Percentiles rank a stretch among this genome's conserved stretches.
Conservation (phyloP, 2,113 vertebrate species). For the Condylura cristata region DNA sequence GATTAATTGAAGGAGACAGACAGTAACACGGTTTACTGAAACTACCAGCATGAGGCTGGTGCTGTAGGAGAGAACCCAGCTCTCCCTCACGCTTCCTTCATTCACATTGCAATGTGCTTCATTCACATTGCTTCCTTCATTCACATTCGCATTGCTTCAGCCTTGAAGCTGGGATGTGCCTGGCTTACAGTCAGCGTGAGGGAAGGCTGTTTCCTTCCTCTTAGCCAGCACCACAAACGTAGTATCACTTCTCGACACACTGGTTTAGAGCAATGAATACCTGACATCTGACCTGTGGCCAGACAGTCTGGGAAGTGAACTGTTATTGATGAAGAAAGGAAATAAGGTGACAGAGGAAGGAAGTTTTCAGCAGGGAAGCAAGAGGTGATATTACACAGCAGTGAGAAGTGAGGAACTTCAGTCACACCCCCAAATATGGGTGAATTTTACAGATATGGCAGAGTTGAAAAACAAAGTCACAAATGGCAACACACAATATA, state of each 20-base stretch:
- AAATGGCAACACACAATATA: neutral
- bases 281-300: neutral
- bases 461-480: neutral
- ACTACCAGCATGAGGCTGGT: neutral
- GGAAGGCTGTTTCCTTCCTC: neutral
- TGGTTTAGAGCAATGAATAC: neutral
- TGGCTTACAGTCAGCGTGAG: neutral
- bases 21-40: neutral
- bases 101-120: neutral
- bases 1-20: neutral
- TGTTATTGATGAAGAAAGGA: neutral
- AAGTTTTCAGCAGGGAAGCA: neutral
- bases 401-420: neutral
- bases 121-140: too few species aligned
- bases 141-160: neutral
- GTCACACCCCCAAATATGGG: neutral
- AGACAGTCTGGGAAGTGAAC: neutral
- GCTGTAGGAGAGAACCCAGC: accelerated
- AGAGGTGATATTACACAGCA: too few species aligned
- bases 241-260: neutral
- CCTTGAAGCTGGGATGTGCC: neutral
- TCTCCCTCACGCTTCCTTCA: neutral
- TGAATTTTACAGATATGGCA: neutral
- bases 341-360: neutral
- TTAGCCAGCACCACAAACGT: too few species aligned